Conservation (phyloP, 2,888 invertebrate genomes). For the Anthophora plumipes region DNA sequence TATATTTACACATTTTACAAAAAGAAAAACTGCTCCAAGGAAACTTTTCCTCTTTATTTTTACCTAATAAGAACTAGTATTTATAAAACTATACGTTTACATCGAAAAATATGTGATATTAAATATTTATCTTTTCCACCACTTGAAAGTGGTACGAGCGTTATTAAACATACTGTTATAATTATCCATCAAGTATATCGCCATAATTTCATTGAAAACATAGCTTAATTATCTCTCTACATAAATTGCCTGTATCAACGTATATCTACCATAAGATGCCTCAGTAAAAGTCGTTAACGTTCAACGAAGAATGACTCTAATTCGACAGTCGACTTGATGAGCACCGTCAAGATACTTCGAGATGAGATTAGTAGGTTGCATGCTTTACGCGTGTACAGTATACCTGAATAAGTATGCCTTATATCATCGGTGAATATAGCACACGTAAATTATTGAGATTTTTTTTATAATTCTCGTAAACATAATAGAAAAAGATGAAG, state of each 20-base stretch:
- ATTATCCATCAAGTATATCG: not conserved
- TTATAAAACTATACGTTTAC: too few relatives aligned
- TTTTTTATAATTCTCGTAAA: too few relatives aligned
- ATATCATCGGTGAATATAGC: not conserved
- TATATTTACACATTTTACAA: too few relatives aligned
- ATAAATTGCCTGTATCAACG: not conserved
- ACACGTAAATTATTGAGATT: not conserved
- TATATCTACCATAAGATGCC: not conserved
- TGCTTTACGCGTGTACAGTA: not conserved
- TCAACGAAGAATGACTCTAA: not conserved
- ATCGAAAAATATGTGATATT: too few relatives aligned
- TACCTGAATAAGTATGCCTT: not conserved
- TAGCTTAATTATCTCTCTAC: not conserved
- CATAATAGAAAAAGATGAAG: too few relatives aligned
- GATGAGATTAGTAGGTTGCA: conserved; percentile 3
- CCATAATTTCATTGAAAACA: not conserved
- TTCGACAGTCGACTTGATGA: conserved; percentile 11
- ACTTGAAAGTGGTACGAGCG: too few relatives aligned
- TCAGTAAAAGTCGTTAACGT: not conserved
- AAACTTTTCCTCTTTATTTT: too few relatives aligned
- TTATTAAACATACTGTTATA: not conserved
- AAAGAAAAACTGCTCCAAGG: not conserved
- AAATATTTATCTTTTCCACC: too few relatives aligned
- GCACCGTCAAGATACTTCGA: conserved; percentile 6
- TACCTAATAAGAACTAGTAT: too few relatives aligned